Evolutionary conservation across 2,113 vertebrate species (phyloP).

Genomic region (Sterna hirundo): DNA sequence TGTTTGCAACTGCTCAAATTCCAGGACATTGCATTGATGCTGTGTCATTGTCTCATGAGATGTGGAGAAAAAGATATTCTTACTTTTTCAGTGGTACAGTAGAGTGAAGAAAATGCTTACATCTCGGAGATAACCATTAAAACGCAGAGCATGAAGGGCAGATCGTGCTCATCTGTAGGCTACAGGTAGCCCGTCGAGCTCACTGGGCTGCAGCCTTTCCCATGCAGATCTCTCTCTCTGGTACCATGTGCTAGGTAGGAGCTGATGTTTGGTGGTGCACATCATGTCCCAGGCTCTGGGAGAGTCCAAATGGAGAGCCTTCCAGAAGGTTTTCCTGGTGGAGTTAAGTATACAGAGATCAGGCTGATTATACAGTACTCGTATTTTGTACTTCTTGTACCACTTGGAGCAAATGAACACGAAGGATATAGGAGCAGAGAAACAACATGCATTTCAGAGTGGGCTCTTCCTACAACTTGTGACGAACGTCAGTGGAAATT

Average conservation of each 20-base stretch:
- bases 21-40: background rate
- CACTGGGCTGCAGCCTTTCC: background rate
- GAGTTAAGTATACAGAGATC: background rate
- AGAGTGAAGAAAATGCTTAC: background rate
- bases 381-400: background rate
- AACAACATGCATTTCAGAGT: accelerated
- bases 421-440: background rate
- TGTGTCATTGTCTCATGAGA: background rate
- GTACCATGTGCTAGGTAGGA: accelerated
- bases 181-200: background rate
- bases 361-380: background rate
- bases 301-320: background rate
- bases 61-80: background rate
- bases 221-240: background rate
- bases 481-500: background rate
- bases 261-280: background rate
- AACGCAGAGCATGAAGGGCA: background rate
- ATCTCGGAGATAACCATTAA: background rate
- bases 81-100: background rate
- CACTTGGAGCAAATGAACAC: background rate
- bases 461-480: background rate
- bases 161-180: background rate
- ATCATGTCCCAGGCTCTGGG: background rate
- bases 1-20: background rate
- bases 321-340: background rate